A percentile compares a stretch with the other conserved stretches of the same genome.
phyloP scores from a whole-genome alignment of 2,113 vertebrate genomes.

The Nothobranchius kuhntae region DNA sequence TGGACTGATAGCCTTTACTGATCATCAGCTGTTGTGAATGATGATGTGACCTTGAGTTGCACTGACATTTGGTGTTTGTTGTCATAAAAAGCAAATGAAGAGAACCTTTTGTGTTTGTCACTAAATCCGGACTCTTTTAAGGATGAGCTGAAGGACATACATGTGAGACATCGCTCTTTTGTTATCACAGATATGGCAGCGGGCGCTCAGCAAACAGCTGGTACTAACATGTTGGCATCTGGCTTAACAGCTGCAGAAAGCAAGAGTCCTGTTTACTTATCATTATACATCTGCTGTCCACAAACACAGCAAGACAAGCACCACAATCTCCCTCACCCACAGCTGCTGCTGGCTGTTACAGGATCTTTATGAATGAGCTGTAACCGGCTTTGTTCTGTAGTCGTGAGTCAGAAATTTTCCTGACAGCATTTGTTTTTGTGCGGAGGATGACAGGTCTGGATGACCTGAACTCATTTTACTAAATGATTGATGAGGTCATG shows the following conservation, averaged over 20 bases:
- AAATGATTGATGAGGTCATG: slow-evolving; percentile 43
- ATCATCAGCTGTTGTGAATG: background rate
- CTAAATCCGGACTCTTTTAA: no score
- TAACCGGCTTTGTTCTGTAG: background rate
- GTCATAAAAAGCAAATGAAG: background rate
- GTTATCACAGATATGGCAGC: slow-evolving; percentile 51
- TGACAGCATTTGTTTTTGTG: slow-evolving; percentile 2
- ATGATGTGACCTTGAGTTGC: slow-evolving; percentile 1
- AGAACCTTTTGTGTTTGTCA: no score
- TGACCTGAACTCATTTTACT: slow-evolving; percentile 31
- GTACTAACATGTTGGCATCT: slow-evolving; percentile 31
- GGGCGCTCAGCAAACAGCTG: slow-evolving; percentile 42
- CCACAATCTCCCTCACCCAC: slow-evolving; percentile 10
- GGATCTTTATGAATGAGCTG: background rate
- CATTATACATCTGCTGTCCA: slow-evolving; percentile 54
- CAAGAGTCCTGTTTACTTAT: slow-evolving; percentile 60
- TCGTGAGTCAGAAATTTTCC: slow-evolving; percentile 6
- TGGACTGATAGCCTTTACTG: no score
- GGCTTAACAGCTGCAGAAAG: slow-evolving; percentile 34
- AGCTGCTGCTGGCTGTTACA: background rate
- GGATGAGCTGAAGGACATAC: no score
- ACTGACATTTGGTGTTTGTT: background rate
- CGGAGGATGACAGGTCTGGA: slow-evolving; percentile 43
- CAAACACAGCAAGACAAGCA: slow-evolving; percentile 55
- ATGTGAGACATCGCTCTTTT: slow-evolving; percentile 1